phyloP scores from a whole-genome alignment of 2,797 vertebrate species.

The Pogonophryne albipinna region DNA sequence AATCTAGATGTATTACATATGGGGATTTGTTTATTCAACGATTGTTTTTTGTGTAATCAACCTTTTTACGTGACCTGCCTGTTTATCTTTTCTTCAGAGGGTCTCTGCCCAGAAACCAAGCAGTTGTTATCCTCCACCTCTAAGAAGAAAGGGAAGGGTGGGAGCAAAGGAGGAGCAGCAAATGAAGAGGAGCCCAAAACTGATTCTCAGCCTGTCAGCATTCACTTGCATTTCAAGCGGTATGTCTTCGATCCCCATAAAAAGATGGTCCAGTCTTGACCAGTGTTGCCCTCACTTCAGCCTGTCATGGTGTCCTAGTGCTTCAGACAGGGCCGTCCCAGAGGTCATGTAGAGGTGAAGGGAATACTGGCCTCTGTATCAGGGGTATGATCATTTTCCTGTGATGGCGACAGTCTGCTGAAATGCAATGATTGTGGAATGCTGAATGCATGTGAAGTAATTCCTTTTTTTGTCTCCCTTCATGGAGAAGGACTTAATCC shows the following conservation, averaged over 20 bases:
- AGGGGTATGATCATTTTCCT: slow-evolving; percentile 19
- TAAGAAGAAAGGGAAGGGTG: slow-evolving; percentile 93
- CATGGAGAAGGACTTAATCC: slow-evolving; percentile 56
- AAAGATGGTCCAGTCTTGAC: slow-evolving; percentile 95
- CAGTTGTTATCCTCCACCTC: slow-evolving; percentile 84
- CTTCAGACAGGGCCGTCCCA: slow-evolving; percentile 14
- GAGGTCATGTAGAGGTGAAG: slow-evolving; percentile 24
- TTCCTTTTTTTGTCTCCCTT: slow-evolving; percentile 44
- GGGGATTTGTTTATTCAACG: not conserved
- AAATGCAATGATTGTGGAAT: slow-evolving; percentile 54
- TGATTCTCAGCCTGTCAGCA: slow-evolving; percentile 87
- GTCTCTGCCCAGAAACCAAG: slow-evolving; percentile 91
- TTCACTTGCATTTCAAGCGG: slow-evolving; percentile 93
- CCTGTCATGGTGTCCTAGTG: slow-evolving; percentile 8
- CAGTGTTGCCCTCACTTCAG: slow-evolving; percentile 4
- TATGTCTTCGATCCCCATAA: slow-evolving; percentile 95
- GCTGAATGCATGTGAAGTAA: slow-evolving; percentile 41
- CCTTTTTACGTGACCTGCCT: slow-evolving; percentile 22
- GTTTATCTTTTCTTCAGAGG: slow-evolving; percentile 82
- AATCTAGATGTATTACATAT: slow-evolving; percentile 19
- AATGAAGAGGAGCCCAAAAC: slow-evolving; percentile 88
- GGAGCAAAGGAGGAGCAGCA: slow-evolving; percentile 79
- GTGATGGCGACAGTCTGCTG: slow-evolving; percentile 39
- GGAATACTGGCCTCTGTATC: slow-evolving; percentile 20
- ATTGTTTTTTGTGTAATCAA: slow-evolving; percentile 1